phyloP scores from a whole-genome alignment of 1,140 invertebrate genomes.

The Polyergus mexicanus region DNA sequence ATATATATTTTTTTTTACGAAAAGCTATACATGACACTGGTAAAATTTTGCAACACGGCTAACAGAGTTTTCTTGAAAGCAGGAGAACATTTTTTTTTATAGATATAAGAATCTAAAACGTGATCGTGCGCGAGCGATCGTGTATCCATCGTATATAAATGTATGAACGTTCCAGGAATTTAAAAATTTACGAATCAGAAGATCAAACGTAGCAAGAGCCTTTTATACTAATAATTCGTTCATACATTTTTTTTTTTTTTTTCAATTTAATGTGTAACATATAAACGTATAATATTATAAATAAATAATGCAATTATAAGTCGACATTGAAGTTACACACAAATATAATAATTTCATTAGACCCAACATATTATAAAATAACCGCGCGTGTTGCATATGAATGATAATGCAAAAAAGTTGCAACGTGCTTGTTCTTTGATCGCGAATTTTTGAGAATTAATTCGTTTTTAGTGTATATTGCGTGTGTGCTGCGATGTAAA shows the following conservation, averaged over 20 bases:
- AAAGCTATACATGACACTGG: background rate
- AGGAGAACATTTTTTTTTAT: background rate
- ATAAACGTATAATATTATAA: background rate
- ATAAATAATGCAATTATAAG: background rate
- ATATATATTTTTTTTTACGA: conserved; percentile 2
- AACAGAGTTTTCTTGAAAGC: background rate
- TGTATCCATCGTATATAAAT: background rate
- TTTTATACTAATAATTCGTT: background rate
- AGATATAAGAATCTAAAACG: background rate
- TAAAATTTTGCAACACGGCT: background rate
- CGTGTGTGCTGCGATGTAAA: conserved; percentile 31
- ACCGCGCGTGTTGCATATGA: background rate
- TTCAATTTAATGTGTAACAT: background rate
- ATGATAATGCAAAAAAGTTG: background rate
- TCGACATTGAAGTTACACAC: background rate
- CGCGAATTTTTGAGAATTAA: conserved; percentile 52
- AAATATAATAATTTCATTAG: conserved; percentile 3
- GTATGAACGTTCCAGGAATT: background rate
- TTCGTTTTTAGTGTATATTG: conserved; percentile 28
- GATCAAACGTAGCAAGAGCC: background rate
- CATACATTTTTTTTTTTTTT: background rate
- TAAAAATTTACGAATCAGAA: background rate
- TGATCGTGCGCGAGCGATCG: background rate
- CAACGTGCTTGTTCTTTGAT: background rate
- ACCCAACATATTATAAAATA: conserved; percentile 19